A percentile compares a stretch with the other conserved stretches of the same genome.
Evolutionary conservation across 2,113 vertebrate genomes (phyloP).

Genomic region (Varanus komodoensis): DNA sequence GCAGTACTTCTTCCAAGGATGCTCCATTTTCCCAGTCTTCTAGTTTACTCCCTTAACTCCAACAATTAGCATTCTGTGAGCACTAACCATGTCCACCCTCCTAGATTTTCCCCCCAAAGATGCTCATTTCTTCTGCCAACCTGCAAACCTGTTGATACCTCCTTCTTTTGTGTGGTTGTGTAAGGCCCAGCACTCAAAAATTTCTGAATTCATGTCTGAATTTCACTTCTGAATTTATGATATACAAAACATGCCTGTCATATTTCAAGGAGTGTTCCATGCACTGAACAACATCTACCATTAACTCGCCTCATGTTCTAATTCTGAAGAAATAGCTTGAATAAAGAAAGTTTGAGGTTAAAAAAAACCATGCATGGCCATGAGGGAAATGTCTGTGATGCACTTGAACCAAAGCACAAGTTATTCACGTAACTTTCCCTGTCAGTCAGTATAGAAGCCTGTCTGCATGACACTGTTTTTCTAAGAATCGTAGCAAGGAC

Average conservation of each 20-base stretch:
- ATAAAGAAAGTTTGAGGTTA: slow-evolving; percentile 1
- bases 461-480: slow-evolving; percentile 22
- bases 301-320: background rate
- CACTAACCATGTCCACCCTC: background rate
- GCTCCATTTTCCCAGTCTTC: background rate
- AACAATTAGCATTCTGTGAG: background rate
- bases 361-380: background rate
- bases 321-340: background rate
- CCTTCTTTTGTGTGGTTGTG: background rate
- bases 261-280: slow-evolving; percentile 1
- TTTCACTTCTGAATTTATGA: background rate
- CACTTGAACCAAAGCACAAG: slow-evolving; percentile 41
- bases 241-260: slow-evolving; percentile 38
- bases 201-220: too few species aligned
- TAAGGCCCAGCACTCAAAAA: background rate
- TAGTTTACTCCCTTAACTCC: background rate
- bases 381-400: background rate
- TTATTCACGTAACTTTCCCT: slow-evolving; percentile 30
- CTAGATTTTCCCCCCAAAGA: background rate
- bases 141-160: background rate
- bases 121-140: background rate
- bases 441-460: slow-evolving; percentile 45
- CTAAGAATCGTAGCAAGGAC: slow-evolving; percentile 50
- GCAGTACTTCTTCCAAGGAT: too few species aligned
- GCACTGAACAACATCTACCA: slow-evolving; percentile 2